phyloP scores from a whole-genome alignment of 2,113 vertebrate species.

The Hemicordylus capensis region DNA sequence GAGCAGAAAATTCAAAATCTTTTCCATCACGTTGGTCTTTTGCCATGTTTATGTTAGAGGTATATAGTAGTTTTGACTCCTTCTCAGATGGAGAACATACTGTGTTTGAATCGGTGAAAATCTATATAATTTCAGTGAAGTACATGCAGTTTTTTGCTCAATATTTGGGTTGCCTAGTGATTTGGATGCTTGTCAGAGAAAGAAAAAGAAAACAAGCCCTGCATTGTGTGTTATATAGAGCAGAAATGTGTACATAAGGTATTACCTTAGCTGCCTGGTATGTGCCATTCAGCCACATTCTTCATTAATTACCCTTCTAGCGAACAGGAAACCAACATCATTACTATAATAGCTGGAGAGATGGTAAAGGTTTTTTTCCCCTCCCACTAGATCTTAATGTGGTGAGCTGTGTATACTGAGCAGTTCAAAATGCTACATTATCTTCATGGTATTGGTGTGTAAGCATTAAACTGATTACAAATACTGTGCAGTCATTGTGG shows the following conservation, averaged over 20 bases:
- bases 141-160: constrained; percentile 40
- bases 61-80: constrained; percentile 41
- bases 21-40: constrained; percentile 42
- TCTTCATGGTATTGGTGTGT: constrained; percentile 3
- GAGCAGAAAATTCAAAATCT: constrained; percentile 22
- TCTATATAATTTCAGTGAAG: constrained; percentile 29
- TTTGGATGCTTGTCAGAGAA: constrained; percentile 46
- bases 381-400: constrained; percentile 8
- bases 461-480: not conserved
- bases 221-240: constrained; percentile 22
- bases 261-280: constrained; percentile 64
- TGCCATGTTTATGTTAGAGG: constrained; percentile 27
- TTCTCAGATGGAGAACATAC: constrained; percentile 39
- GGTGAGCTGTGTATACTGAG: constrained; percentile 29
- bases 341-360: constrained; percentile 35
- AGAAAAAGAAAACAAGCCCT: constrained; percentile 53
- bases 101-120: constrained; percentile 46
- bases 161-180: constrained; percentile 56
- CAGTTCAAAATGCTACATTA: constrained; percentile 30
- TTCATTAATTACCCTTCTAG: constrained; percentile 62
- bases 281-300: constrained; percentile 58
- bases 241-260: constrained; percentile 50
- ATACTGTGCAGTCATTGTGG: not conserved
- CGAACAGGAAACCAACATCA: too few species aligned
- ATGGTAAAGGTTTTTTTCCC: constrained; percentile 35